Conservation (phyloP, 2,888 invertebrate species). For the Callosobruchus maculatus region DNA sequence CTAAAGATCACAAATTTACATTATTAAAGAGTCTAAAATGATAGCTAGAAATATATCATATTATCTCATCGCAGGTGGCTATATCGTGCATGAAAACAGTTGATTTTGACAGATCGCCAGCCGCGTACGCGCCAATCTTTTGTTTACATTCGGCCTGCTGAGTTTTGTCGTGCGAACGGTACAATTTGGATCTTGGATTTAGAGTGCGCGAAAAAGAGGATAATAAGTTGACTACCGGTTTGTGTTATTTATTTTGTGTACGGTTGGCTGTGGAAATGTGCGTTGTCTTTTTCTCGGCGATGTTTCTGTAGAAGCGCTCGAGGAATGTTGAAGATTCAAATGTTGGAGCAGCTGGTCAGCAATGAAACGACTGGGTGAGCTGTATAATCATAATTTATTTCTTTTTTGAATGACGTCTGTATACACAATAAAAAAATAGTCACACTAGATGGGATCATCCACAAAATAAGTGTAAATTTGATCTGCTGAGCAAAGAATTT, state of each 20-base stretch:
- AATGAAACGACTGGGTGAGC: constrained; percentile 53
- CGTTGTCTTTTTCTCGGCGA: not conserved
- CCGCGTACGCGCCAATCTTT: not conserved
- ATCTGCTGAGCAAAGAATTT: too few species aligned
- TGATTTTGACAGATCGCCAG: not conserved
- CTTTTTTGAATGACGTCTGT: too few species aligned
- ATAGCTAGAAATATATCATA: too few species aligned
- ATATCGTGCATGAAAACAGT: not conserved
- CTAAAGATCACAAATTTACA: too few species aligned
- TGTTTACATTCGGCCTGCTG: not conserved
- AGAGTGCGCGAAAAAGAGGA: too few species aligned
- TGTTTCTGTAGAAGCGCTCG: not conserved
- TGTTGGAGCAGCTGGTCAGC: constrained; percentile 71
- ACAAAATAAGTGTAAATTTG: too few species aligned
- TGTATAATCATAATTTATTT: too few species aligned
- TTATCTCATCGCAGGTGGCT: too few species aligned
- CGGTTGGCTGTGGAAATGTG: not conserved
- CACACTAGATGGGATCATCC: too few species aligned
- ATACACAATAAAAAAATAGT: too few species aligned
- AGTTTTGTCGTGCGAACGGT: not conserved
- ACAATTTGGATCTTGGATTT: not conserved
- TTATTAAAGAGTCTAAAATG: too few species aligned
- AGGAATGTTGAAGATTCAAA: constrained; percentile 71
- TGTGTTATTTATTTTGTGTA: not conserved
- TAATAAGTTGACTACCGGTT: too few species aligned